Evolutionary conservation across 1,140 invertebrate genomes (phyloP).

Genomic region (Phymorhynchus buccinoides): DNA sequence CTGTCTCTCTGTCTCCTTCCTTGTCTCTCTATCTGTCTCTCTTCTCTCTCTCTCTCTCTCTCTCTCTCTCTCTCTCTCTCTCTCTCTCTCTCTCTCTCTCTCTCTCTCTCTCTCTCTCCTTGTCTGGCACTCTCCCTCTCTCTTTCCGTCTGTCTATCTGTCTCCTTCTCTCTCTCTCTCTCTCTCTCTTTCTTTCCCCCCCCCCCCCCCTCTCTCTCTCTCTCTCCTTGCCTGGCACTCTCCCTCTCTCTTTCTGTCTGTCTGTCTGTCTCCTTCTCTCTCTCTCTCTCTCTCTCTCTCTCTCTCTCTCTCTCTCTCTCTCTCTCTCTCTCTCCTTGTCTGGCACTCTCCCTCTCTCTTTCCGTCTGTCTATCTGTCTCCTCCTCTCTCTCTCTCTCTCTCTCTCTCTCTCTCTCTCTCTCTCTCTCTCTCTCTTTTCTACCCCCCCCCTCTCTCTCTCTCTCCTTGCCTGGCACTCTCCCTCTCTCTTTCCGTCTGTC

Average conservation of each 20-base stretch:
- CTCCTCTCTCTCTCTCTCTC: neutral
- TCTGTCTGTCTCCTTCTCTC: slow-evolving; percentile 33
- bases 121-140: slow-evolving; percentile 1
- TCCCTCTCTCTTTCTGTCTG: no score
- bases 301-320: slow-evolving; percentile 42
- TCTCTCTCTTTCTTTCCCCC: slow-evolving; percentile 1
- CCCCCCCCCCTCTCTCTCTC: neutral
- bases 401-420: neutral
- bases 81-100: slow-evolving; percentile 16
- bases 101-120: slow-evolving; percentile 23
- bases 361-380: neutral
- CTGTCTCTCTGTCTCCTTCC: no score
- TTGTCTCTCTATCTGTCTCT: no score
- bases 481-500: slow-evolving; percentile 40
- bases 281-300: slow-evolving; percentile 45
- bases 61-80: neutral
- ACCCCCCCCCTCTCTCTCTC: slow-evolving; percentile 21
- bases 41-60: no score
- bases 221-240: neutral
- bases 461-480: slow-evolving; percentile 26
- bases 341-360: slow-evolving; percentile 18
- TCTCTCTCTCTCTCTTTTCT: neutral
- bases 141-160: no score
- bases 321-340: neutral
- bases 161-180: no score